Evolutionary conservation across 1,140 invertebrate species (phyloP).

Genomic region (Leucophenga varia): DNA sequence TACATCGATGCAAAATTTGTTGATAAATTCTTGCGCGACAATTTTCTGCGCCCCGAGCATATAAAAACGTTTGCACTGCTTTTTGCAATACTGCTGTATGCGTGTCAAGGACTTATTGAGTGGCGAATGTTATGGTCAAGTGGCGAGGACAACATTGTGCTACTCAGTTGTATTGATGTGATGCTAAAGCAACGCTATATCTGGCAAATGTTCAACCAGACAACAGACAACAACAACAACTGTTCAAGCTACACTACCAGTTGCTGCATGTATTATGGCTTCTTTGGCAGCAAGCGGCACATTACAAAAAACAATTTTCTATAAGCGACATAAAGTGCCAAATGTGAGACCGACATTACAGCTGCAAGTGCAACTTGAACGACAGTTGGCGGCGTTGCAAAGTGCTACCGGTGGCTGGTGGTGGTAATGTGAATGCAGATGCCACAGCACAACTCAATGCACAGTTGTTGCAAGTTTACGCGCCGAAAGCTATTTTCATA

Average conservation of each 20-base stretch:
- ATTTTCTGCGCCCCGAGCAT: slow-evolving; percentile 42
- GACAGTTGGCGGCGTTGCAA: background rate
- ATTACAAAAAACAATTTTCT: slow-evolving; percentile 49
- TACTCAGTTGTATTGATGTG: slow-evolving; percentile 32
- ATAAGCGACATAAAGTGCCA: slow-evolving; percentile 35
- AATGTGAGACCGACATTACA: too few species aligned
- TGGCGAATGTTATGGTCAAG: too few species aligned
- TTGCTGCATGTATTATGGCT: slow-evolving; percentile 32
- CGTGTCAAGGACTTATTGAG: slow-evolving; percentile 17
- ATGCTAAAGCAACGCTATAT: slow-evolving; percentile 35
- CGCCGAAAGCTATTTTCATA: slow-evolving; percentile 47
- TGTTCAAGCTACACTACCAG: slow-evolving; percentile 22
- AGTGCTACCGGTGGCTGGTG: background rate
- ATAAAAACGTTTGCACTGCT: slow-evolving; percentile 23
- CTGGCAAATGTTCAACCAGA: slow-evolving; percentile 40
- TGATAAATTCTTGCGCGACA: slow-evolving; percentile 47
- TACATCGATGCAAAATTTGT: slow-evolving; percentile 48
- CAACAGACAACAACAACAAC: too few species aligned
- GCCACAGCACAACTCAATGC: background rate
- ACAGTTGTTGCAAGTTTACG: slow-evolving; percentile 13
- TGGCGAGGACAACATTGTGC: too few species aligned
- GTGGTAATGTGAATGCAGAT: too few species aligned
- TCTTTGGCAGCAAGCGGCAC: slow-evolving; percentile 22
- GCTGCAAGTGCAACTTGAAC: too few species aligned
- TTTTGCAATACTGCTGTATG: slow-evolving; percentile 22